phyloP scores from a whole-genome alignment of 2,113 vertebrate species.

The Atherinomorus stipes region DNA sequence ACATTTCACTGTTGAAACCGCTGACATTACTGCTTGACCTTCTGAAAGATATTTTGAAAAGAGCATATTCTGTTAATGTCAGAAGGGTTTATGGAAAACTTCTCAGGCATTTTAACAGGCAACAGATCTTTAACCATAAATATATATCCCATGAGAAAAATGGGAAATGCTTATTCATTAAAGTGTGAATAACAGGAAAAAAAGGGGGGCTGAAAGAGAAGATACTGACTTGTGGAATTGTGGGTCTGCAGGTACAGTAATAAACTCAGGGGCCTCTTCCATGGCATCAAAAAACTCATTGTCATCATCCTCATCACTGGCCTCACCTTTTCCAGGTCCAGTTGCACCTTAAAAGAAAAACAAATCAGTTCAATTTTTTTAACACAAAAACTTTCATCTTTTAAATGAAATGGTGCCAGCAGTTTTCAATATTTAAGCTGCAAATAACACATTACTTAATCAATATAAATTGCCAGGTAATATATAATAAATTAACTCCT shows the following conservation, averaged over 20 bases:
- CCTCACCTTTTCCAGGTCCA: conserved; percentile 87
- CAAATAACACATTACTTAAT: too few species aligned
- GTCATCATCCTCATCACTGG: conserved; percentile 95
- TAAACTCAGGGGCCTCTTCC: conserved; percentile 91
- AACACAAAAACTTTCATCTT: not conserved
- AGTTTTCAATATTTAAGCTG: not conserved
- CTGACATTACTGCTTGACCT: conserved; percentile 96
- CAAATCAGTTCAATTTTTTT: not conserved
- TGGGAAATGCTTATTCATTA: not conserved
- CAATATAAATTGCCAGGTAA: not conserved
- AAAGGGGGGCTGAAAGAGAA: too few species aligned
- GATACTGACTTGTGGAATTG: conserved; percentile 92
- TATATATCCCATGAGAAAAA: too few species aligned
- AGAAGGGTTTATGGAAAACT: not conserved
- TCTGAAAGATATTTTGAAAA: conserved; percentile 72
- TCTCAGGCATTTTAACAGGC: not conserved
- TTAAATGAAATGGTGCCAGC: not conserved
- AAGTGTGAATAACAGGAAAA: not conserved
- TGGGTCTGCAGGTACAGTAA: conserved; percentile 88
- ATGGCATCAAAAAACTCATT: conserved; percentile 94
- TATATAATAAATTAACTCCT: too few species aligned
- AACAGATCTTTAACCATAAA: not conserved
- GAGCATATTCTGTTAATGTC: not conserved
- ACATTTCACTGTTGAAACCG: conserved; percentile 94
- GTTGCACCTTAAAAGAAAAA: conserved; percentile 73